Conservation (phyloP, 1,140 invertebrate species). For the Calycopis cecrops region DNA sequence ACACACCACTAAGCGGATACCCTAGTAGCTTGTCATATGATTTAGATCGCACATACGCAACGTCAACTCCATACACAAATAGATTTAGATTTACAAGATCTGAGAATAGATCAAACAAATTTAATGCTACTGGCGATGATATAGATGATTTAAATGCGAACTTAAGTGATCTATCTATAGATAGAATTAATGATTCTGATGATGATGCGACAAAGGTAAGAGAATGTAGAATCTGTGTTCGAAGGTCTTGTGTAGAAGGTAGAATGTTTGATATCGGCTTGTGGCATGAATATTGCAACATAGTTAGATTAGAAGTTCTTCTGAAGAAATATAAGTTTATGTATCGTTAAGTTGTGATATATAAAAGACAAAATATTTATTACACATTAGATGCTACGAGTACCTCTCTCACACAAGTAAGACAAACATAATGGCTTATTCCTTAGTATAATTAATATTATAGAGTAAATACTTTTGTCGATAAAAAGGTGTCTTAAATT, state of each 20-base stretch:
- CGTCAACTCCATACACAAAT: conserved; percentile 51
- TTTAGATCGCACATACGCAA: conserved; percentile 57
- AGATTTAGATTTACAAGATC: conserved; percentile 46
- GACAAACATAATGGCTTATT: too few species aligned
- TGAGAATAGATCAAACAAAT: conserved; percentile 23
- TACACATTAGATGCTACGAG: too few species aligned
- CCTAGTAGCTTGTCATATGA: conserved; percentile 57
- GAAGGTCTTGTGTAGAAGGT: not conserved
- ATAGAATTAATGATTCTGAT: conserved; percentile 54
- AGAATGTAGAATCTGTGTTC: conserved; percentile 5
- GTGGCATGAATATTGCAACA: too few species aligned
- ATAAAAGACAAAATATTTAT: too few species aligned
- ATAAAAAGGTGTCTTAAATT: too few species aligned
- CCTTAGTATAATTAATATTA: too few species aligned
- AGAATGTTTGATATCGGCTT: too few species aligned
- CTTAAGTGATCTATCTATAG: conserved; percentile 57
- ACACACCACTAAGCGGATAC: conserved; percentile 60
- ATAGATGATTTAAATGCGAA: conserved; percentile 41
- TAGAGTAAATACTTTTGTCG: too few species aligned
- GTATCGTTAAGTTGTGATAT: too few species aligned
- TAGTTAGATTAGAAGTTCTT: too few species aligned
- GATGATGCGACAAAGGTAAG: conserved; percentile 60
- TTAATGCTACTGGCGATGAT: conserved; percentile 30
- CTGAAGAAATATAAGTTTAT: too few species aligned
- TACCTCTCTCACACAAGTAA: too few species aligned